Percentiles rank a stretch among this genome's conserved stretches.
Conservation (phyloP, 2,113 vertebrate species). For the Python bivittatus region DNA sequence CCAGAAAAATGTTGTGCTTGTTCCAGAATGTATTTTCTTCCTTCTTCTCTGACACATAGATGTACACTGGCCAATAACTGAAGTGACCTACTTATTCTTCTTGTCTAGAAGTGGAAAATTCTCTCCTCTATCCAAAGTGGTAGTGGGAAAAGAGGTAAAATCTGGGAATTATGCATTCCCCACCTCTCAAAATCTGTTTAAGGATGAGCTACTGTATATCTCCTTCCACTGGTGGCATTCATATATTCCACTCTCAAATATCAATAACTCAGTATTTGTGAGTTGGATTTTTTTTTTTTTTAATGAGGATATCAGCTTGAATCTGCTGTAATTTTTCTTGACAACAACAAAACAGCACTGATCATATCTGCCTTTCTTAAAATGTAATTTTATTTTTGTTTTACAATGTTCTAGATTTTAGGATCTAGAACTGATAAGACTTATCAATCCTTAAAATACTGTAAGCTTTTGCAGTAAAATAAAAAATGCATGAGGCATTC, state of each 20-base stretch:
- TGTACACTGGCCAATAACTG: not conserved
- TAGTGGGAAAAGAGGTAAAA: too few relatives aligned
- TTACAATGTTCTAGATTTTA: not conserved
- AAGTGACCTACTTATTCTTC: not conserved
- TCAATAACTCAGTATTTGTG: not conserved
- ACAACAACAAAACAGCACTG: not conserved
- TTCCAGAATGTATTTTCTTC: not conserved
- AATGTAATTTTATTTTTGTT: not conserved
- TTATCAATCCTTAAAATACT: not conserved
- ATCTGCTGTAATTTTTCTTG: not conserved
- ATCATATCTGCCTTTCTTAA: not conserved
- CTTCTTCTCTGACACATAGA: not conserved
- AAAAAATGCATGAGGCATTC: not conserved
- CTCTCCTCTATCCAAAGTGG: not conserved
- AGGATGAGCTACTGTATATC: too few relatives aligned
- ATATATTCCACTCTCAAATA: not conserved
- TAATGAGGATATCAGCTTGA: not conserved
- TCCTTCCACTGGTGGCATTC: too few relatives aligned
- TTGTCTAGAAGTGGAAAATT: not conserved
- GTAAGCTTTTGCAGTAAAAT: not conserved
- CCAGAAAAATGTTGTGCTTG: not conserved
- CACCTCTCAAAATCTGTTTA: too few relatives aligned
- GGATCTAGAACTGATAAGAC: not conserved
- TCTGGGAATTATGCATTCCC: too few relatives aligned
- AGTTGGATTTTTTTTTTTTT: too few relatives aligned